These are phyloP conservation scores for Gobio gobio DNA, from an alignment of 2,113 vertebrate genomes.

Conservation along the genomic window DNA sequence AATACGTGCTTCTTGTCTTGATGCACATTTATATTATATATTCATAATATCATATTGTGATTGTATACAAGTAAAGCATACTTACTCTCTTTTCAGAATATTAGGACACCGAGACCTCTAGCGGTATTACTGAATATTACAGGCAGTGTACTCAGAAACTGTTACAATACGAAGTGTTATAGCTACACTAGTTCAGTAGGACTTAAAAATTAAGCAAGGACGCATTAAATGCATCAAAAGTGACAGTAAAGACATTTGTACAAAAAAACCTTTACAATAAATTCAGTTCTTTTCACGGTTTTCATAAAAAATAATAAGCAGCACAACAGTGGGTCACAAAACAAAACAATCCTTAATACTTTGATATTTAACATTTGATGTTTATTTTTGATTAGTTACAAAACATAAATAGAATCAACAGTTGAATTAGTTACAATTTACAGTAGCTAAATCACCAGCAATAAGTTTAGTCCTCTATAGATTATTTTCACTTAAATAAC, in stretches of 20 bases:
- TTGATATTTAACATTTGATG: constrained; percentile 71
- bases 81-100: background rate
- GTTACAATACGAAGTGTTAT: too few species aligned
- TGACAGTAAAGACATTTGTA: background rate
- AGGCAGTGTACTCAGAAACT: background rate
- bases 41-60: background rate
- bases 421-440: constrained; percentile 78
- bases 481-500: constrained; percentile 63
- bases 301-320: background rate
- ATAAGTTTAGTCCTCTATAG: constrained; percentile 62
- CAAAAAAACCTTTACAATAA: background rate
- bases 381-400: constrained; percentile 83
- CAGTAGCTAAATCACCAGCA: constrained; percentile 75
- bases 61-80: background rate
- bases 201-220: background rate
- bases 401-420: constrained; percentile 82
- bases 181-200: too few species aligned
- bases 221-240: background rate
- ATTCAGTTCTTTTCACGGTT: background rate
- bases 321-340: background rate
- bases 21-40: background rate
- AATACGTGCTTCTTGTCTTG: background rate
- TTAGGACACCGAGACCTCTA: constrained; percentile 27
- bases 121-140: constrained; percentile 3
- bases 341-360: constrained; percentile 1